Evolutionary conservation across 2,888 invertebrate genomes (phyloP).

Genomic region (Lottia scabra): DNA sequence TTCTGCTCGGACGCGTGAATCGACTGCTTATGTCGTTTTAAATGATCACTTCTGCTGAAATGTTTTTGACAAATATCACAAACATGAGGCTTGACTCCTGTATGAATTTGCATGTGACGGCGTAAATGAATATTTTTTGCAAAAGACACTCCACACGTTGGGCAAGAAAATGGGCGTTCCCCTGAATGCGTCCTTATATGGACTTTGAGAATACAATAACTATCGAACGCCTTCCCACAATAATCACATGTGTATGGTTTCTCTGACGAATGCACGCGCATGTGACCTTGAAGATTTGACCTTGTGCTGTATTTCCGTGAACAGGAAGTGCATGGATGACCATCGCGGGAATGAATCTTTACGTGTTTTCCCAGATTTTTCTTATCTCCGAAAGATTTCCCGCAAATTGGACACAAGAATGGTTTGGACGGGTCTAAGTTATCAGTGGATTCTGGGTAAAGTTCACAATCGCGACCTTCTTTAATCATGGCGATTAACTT

Average conservation of each 20-base stretch:
- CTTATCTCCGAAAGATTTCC: slow-evolving; percentile 32
- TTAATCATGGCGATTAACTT: background rate
- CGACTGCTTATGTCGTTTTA: slow-evolving; percentile 49
- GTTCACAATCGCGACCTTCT: slow-evolving; percentile 5
- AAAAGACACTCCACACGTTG: slow-evolving; percentile 48
- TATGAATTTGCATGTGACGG: slow-evolving; percentile 50
- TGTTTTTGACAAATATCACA: slow-evolving; percentile 48
- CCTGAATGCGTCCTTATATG: slow-evolving; percentile 48
- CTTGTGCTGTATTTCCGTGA: slow-evolving; percentile 38
- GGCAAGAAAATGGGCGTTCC: slow-evolving; percentile 48
- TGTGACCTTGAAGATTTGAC: slow-evolving; percentile 44
- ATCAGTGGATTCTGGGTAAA: background rate
- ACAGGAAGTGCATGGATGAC: slow-evolving; percentile 39
- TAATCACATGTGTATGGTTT: slow-evolving; percentile 38
- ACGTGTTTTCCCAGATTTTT: slow-evolving; percentile 38
- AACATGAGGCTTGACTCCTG: slow-evolving; percentile 47
- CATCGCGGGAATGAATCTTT: slow-evolving; percentile 34
- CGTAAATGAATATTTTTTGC: slow-evolving; percentile 54
- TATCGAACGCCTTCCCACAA: slow-evolving; percentile 42
- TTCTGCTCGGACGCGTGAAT: slow-evolving; percentile 43
- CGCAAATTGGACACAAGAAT: slow-evolving; percentile 35
- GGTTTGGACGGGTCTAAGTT: background rate
- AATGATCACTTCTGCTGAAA: slow-evolving; percentile 49
- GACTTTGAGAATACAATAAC: slow-evolving; percentile 39
- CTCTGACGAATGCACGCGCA: slow-evolving; percentile 40